These are phyloP conservation scores for Lipophrys pholis DNA, from an alignment of 2,113 vertebrate genomes.

Conservation along the genomic window DNA sequence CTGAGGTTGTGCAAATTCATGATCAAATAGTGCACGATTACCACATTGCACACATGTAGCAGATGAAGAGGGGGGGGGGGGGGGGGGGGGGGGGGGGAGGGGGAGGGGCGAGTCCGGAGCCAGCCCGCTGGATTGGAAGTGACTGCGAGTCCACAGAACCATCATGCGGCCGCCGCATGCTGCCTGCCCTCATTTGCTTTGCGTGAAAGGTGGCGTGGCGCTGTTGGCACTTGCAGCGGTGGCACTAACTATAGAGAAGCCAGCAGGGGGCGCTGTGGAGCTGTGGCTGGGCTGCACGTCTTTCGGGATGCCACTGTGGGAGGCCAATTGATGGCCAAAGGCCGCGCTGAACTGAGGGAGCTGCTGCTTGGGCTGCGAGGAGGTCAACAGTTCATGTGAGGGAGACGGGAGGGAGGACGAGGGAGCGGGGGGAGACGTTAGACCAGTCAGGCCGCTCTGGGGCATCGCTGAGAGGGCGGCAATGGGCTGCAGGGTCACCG, in stretches of 20 bases:
- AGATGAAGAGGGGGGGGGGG: conserved; percentile 17
- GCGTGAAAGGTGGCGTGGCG: conserved; percentile 89
- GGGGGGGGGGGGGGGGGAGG: too few species aligned
- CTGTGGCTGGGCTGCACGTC: conserved; percentile 99
- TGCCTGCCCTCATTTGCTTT: conserved; percentile 84
- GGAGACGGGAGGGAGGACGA: conserved; percentile 70
- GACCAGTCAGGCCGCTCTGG: conserved; percentile 88
- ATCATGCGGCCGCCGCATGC: conserved; percentile 30
- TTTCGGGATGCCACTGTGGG: conserved; percentile 99
- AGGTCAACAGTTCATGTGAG: conserved; percentile 87
- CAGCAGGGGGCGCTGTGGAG: conserved; percentile 96
- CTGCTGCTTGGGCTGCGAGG: conserved; percentile 94
- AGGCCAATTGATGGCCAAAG: conserved; percentile 97
- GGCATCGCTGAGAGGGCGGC: conserved; percentile 93
- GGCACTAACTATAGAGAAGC: conserved; percentile 93
- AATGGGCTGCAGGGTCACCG: conserved; percentile 93
- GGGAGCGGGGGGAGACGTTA: conserved; percentile 81
- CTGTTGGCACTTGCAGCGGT: conserved; percentile 95
- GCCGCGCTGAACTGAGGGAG: conserved; percentile 99
- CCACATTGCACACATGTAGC: conserved; percentile 71
- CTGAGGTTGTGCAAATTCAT: conserved; percentile 75
- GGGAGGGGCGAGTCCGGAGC: conserved; percentile 17
- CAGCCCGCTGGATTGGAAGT: conserved; percentile 39
- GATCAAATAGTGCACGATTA: conserved; percentile 75
- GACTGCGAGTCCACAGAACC: conserved; percentile 56